Conservation (phyloP, 1,140 invertebrate species). For the Penaeus vannamei region DNA sequence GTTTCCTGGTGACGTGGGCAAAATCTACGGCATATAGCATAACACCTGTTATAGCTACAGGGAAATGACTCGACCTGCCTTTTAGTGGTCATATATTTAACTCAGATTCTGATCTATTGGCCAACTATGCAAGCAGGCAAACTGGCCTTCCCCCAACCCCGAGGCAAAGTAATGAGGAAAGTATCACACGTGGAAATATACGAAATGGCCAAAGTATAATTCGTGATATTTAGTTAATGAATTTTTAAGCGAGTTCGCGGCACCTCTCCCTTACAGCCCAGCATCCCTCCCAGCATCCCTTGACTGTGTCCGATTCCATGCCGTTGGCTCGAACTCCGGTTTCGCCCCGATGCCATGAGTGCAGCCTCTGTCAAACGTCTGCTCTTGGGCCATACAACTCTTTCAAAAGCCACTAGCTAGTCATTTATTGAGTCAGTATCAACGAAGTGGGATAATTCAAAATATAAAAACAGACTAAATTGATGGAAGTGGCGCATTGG, state of each 20-base stretch:
- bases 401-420: neutral
- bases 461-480: neutral
- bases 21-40: too few relatives aligned
- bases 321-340: neutral
- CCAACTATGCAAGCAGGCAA: too few relatives aligned
- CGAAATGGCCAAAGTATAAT: neutral
- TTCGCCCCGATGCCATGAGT: neutral
- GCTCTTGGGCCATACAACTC: neutral
- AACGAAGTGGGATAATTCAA: neutral
- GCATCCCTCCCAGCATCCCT: conserved; percentile 29
- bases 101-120: too few relatives aligned
- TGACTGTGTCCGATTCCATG: conserved; percentile 11
- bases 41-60: too few relatives aligned
- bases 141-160: too few relatives aligned
- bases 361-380: neutral
- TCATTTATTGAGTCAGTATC: neutral
- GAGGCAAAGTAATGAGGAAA: too few relatives aligned
- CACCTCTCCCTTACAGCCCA: conserved; percentile 21
- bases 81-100: too few relatives aligned
- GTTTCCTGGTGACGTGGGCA: too few relatives aligned
- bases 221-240: too few relatives aligned
- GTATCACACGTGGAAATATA: neutral
- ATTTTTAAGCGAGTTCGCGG: too few relatives aligned
- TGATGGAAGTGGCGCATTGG: neutral
- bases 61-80: too few relatives aligned